Conservation (phyloP, 2,888 invertebrate species). For the Eucriotettix oculatus region DNA sequence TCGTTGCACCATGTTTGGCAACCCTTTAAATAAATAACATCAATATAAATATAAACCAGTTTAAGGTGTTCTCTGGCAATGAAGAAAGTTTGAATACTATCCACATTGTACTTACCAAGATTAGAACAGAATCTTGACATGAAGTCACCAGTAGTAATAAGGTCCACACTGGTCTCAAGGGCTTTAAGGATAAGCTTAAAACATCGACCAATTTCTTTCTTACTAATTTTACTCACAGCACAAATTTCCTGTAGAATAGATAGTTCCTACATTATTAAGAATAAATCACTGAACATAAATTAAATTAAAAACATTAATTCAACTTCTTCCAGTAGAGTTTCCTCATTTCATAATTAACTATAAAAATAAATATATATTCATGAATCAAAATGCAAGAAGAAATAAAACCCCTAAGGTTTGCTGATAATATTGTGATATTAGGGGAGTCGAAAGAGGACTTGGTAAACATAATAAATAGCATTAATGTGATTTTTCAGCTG, state of each 20-base stretch:
- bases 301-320: not conserved
- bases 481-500: too few species aligned
- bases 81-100: not conserved
- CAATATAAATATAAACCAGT: not conserved
- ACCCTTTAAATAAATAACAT: constrained; percentile 20
- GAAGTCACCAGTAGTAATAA: constrained; percentile 96
- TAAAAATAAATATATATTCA: not conserved
- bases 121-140: constrained; percentile 99
- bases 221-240: constrained; percentile 96
- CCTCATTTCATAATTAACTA: not conserved
- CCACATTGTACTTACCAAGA: constrained; percentile 32
- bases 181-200: constrained; percentile 94
- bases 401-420: too few species aligned
- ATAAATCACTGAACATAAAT: too few species aligned
- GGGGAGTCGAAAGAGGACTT: too few species aligned
- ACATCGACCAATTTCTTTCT: constrained; percentile 96
- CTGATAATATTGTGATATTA: too few species aligned
- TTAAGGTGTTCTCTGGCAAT: not conserved
- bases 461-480: too few species aligned
- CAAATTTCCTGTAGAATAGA: constrained; percentile 62
- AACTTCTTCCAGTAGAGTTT: not conserved
- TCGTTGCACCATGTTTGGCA: constrained; percentile 75
- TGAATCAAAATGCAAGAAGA: not conserved
- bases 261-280: too few species aligned
- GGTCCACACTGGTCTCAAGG: constrained; percentile 88